Percentiles rank a stretch among this genome's conserved stretches.
These are phyloP conservation scores for Atta colombica DNA, from an alignment of 1,140 invertebrate species.

Conservation along the genomic window DNA sequence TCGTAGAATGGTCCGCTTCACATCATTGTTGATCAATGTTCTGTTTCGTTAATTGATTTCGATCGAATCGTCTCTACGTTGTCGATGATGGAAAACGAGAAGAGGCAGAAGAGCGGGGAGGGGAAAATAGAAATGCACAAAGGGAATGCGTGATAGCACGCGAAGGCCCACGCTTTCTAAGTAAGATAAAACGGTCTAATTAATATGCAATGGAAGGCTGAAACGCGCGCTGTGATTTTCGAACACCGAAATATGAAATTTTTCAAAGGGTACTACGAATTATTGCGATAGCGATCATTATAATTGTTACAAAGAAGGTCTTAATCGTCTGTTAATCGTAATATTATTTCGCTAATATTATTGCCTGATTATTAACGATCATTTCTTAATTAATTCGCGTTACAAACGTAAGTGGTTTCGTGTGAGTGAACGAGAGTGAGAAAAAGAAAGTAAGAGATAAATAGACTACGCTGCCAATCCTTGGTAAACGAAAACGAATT, in stretches of 20 bases:
- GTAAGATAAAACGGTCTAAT: constrained; percentile 72
- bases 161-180: constrained; percentile 19
- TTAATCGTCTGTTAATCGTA: constrained; percentile 67
- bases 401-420: constrained; percentile 15
- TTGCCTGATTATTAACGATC: constrained; percentile 18
- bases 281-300: constrained; percentile 66
- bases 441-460: constrained; percentile 12
- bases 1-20: constrained; percentile 20
- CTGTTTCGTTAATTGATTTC: constrained; percentile 36
- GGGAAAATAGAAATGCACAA: background rate
- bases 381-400: constrained; percentile 45
- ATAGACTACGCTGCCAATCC: constrained; percentile 1
- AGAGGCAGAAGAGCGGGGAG: background rate
- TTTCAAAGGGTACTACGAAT: constrained; percentile 81
- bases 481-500: constrained; percentile 21
- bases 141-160: background rate
- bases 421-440: constrained; percentile 44
- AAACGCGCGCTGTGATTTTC: constrained; percentile 84
- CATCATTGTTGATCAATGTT: background rate
- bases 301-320: constrained; percentile 52
- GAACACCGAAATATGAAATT: constrained; percentile 81
- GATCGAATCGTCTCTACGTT: constrained; percentile 3
- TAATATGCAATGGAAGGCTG: constrained; percentile 80
- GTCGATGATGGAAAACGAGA: constrained; percentile 2
- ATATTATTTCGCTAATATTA: constrained; percentile 58